These are phyloP conservation scores for Nemurella pictetii DNA, from an alignment of 2,888 invertebrate genomes.

Conservation along the genomic window DNA sequence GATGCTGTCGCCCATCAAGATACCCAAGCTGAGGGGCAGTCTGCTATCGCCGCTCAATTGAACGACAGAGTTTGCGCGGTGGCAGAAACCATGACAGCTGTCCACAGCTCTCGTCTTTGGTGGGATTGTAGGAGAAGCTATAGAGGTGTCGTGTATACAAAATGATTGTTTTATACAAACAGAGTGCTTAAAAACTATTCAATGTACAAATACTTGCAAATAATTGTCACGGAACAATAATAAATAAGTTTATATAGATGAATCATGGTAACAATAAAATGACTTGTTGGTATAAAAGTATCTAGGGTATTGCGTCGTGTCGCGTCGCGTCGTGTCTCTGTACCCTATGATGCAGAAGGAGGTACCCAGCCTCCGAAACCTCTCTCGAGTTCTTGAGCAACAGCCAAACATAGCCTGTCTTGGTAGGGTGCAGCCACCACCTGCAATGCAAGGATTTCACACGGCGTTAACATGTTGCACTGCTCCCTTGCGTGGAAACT, in stretches of 20 bases:
- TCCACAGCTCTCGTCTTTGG: too few relatives aligned
- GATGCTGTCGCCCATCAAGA: not conserved
- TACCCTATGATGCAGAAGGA: conserved; percentile 28
- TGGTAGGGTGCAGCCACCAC: conserved; percentile 39
- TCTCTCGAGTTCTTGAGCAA: conserved; percentile 37
- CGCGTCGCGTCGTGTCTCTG: not conserved
- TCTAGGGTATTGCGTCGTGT: not conserved
- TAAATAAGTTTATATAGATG: too few relatives aligned
- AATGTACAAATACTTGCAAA: not conserved
- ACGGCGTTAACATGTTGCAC: too few relatives aligned
- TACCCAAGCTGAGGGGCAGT: not conserved
- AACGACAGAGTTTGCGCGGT: too few relatives aligned
- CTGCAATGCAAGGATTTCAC: conserved; percentile 29
- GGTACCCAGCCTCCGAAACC: conserved; percentile 40
- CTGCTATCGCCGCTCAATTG: not conserved
- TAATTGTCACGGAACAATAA: not conserved
- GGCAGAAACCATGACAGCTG: too few relatives aligned
- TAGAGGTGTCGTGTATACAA: too few relatives aligned
- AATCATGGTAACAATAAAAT: too few relatives aligned
- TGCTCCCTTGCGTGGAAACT: too few relatives aligned
- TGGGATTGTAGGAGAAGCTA: too few relatives aligned
- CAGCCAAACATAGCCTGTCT: conserved; percentile 38
- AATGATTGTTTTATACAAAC: not conserved
- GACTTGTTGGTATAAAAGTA: too few relatives aligned
- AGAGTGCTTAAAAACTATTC: not conserved